Evolutionary conservation across 2,797 vertebrate genomes (phyloP), one percentile per base, ranked within the genome.

Genomic region (Falco peregrinus): DNA sequence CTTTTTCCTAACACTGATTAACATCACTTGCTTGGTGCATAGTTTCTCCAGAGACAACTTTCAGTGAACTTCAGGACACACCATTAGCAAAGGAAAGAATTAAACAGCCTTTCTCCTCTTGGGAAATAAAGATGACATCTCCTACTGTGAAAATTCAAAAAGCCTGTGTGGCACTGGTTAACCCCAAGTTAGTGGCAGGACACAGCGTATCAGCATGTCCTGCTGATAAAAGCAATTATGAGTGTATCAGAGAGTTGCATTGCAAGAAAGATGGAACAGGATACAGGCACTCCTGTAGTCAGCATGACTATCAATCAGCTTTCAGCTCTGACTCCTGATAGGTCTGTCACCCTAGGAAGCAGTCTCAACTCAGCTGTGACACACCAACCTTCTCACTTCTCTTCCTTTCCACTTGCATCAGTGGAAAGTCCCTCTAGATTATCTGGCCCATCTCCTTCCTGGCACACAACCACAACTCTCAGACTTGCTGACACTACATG

Each of bases 171-270:
- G n/a, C 24, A 41, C 4, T 60, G 33, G 43, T 83, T 80, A 89
- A 59, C 29, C 18, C 63, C 53, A 54, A 35, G 4, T 14, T 29
- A 75, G 33, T 11, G 35, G n/a, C 63, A 84, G 16, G 78, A 25
- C 57, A 60, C 16, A 50, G 75, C 28, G 16, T 6, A 68, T 20
- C 37, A 12, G n/a, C 37, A n/a, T 0, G 1, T 45, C 39, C 61
- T 17, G 26, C 65, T 70, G 39, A 84, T 48, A 87, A 47, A 93
- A 86, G 31, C 73, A 64, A 41, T 37, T 56, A 19, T 0, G 6
- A 76, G 22, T 0, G 0, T 29, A 73, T 56, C 33, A 69, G 37
- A 47, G 41, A 43, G 19, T 24, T 61, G 28, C 26, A 4, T 0
- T 56, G 79, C 19, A 35, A 48, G 17, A 60, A 69, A n/a, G 48